Percentiles rank a stretch among this genome's conserved stretches.
These are phyloP conservation scores for Caranx melampygus DNA, from an alignment of 2,113 vertebrate species.

Conservation along the genomic window DNA sequence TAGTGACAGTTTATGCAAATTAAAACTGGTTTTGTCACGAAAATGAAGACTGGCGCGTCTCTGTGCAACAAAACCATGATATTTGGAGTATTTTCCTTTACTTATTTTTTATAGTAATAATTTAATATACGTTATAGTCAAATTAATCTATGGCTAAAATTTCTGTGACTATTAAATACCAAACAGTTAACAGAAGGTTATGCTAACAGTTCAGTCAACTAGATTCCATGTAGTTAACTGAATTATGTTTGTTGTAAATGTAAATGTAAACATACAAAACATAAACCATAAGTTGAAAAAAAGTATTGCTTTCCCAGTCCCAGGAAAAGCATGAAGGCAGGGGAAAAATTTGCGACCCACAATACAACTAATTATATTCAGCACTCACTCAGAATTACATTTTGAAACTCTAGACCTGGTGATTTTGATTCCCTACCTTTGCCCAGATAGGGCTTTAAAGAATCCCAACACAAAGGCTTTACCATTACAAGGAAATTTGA, in stretches of 20 bases:
- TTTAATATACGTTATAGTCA: background rate
- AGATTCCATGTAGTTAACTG: too few relatives aligned
- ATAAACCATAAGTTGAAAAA: too few relatives aligned
- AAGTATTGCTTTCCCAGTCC: background rate
- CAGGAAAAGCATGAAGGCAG: background rate
- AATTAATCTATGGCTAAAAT: background rate
- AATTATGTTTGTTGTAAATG: too few relatives aligned
- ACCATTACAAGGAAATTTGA: background rate
- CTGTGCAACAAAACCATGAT: background rate
- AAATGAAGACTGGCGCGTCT: too few relatives aligned
- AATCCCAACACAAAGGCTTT: background rate
- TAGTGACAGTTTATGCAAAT: background rate
- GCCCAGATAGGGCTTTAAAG: too few relatives aligned
- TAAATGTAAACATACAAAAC: too few relatives aligned
- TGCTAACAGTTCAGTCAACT: background rate
- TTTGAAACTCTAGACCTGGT: background rate
- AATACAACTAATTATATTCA: too few relatives aligned
- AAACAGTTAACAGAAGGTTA: background rate
- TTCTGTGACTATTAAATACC: background rate
- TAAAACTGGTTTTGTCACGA: background rate
- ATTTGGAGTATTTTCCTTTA: background rate
- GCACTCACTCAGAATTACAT: too few relatives aligned
- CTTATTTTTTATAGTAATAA: background rate
- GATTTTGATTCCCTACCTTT: background rate
- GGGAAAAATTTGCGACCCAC: background rate